These are phyloP conservation scores for Metopolophium dirhodum DNA, from an alignment of 1,140 invertebrate genomes.

Conservation along the genomic window DNA sequence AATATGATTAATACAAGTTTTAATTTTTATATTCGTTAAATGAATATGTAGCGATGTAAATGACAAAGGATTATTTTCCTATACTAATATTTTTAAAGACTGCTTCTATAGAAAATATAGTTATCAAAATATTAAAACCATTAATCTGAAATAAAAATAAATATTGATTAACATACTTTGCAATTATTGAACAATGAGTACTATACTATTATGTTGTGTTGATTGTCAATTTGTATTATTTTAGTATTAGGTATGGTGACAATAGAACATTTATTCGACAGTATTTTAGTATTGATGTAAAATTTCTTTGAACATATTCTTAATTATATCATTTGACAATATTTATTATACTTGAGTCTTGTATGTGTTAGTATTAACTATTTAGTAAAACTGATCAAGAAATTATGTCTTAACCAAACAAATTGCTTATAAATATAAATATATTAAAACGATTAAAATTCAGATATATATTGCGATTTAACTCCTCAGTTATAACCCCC, in stretches of 20 bases:
- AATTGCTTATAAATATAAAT: no score
- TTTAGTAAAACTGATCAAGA: no score
- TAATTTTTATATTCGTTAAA: not conserved
- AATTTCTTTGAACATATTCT: not conserved
- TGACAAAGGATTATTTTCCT: not conserved
- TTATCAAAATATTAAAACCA: not conserved
- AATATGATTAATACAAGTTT: not conserved
- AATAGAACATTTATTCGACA: not conserved
- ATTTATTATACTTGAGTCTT: no score
- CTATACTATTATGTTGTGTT: not conserved
- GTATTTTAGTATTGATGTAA: not conserved
- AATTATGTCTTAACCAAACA: no score
- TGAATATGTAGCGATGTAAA: not conserved
- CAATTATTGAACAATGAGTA: not conserved
- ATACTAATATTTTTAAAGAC: not conserved
- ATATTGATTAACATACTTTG: not conserved
- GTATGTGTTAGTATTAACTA: no score
- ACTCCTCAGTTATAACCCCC: no score
- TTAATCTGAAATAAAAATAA: not conserved
- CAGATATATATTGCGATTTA: no score
- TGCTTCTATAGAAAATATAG: constrained; percentile 4
- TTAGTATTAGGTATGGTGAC: not conserved
- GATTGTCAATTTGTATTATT: no score
- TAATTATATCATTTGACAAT: not conserved
- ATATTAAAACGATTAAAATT: no score